Evolutionary conservation across 2,113 vertebrate genomes (phyloP), one percentile per base, ranked within the genome.

Genomic region (Heterochromis multidens): DNA sequence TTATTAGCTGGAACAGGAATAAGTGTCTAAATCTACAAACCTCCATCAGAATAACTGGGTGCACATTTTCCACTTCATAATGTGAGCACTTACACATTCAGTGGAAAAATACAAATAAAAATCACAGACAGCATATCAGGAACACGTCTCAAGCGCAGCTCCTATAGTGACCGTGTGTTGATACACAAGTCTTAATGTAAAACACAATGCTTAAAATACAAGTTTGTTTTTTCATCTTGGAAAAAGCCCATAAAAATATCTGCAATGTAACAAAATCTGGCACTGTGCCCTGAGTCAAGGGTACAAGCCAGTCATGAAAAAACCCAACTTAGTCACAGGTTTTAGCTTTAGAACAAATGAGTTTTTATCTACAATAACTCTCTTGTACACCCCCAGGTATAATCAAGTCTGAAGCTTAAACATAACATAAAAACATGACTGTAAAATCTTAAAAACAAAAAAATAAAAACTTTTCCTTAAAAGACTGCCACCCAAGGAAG

Each of bases 241-340:
- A 92, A 90, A 92, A 90, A 84, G 82, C 84, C 62, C 88, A 88
- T 84, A 92, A 87, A 91, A 94, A 94, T 88, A 89, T 91, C 46
- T 90, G 57, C 89, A 92, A 89, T 91, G 88, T 94, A 91, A 93
- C 88, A 94, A 93, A 94, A 84, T 57, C 77, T 88, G 91, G 86
- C 88, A 40, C 62, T 33, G 37, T 87, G 81, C 82, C 80, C 54
- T 17, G 21, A 74, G 84, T 27, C 31, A 35, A 35, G 83, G 82
- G 79, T 77, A 79, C 23, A 13, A 35, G 70, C 85, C 86, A 67
- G 86, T 91, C 84, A 89, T 89, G 87, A 90, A 74, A 90, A 92
- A 49, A 23, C 77, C 52, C 58, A 90, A 91, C 60, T 84, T 74
- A 80, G 62, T 86, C 59, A 84, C 77, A 91, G 79, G 87, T 81